Conservation (phyloP, 1,140 invertebrate species). For the Nasonia giraulti region DNA sequence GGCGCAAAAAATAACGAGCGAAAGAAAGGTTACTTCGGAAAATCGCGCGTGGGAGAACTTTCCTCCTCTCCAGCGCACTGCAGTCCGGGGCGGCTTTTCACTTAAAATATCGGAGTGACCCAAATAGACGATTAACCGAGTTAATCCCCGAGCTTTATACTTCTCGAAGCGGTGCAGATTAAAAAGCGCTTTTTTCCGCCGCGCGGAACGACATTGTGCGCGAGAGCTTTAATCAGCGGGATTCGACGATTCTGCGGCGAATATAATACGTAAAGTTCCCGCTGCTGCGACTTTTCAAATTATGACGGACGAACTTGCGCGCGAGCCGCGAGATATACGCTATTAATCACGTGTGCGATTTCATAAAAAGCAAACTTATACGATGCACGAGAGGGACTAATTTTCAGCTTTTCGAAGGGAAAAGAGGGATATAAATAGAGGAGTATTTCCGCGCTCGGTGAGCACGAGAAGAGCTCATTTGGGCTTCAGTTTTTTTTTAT, state of each 20-base stretch:
- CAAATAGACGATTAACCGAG: conserved; percentile 10
- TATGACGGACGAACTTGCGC: background rate
- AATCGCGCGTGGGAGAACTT: background rate
- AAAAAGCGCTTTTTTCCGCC: background rate
- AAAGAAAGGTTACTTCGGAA: background rate
- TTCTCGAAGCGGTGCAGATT: background rate
- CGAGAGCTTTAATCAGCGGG: too few species aligned
- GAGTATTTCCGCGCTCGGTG: background rate
- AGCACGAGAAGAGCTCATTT: background rate
- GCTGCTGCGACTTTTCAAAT: too few species aligned
- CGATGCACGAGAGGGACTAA: background rate
- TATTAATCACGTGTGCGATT: too few species aligned
- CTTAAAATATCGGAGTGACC: background rate
- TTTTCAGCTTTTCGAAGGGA: background rate
- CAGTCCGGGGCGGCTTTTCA: background rate
- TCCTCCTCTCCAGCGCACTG: background rate
- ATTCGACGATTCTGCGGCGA: too few species aligned
- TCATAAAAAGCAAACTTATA: background rate
- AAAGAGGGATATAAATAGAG: background rate
- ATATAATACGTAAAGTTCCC: too few species aligned
- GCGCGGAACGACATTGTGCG: too few species aligned
- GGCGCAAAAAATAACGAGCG: background rate
- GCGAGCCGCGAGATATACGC: too few species aligned
- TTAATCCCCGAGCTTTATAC: background rate
- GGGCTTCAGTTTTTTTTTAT: background rate